Percentiles rank a stretch among this genome's conserved stretches.
phyloP scores from a whole-genome alignment of 2,113 vertebrate species.

The Stictonetta naevosa region DNA sequence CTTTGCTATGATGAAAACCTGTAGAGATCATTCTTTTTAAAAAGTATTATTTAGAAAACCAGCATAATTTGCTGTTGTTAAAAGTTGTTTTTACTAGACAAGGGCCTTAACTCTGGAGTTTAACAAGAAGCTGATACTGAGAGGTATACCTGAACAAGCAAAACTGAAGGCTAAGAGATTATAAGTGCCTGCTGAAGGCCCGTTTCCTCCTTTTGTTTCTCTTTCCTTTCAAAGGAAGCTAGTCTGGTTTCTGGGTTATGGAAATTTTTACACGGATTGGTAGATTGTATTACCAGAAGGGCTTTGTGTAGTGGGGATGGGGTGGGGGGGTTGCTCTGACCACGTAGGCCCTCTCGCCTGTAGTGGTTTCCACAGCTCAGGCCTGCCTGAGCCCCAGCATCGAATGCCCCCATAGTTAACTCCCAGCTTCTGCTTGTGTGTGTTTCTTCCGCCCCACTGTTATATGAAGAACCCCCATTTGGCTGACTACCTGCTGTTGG shows the following conservation, averaged over 20 bases:
- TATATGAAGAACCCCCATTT: not conserved
- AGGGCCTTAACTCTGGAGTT: not conserved
- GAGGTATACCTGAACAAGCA: not conserved
- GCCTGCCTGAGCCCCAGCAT: not conserved
- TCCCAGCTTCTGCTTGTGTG: rapidly evolving
- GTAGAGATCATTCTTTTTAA: not conserved
- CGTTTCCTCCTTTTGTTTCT: constrained; percentile 54
- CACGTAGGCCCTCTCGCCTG: rapidly evolving
- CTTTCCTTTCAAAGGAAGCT: constrained; percentile 40
- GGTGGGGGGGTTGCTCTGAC: not conserved
- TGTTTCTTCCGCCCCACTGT: not conserved
- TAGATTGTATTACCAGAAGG: not conserved
- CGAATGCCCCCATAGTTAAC: not conserved
- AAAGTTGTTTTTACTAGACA: not conserved
- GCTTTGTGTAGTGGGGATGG: not conserved
- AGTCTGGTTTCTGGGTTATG: not conserved
- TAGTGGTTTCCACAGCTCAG: not conserved
- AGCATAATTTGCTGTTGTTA: not conserved
- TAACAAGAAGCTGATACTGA: not conserved
- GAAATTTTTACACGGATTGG: not conserved
- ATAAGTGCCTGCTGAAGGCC: not conserved
- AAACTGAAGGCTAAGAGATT: not conserved
- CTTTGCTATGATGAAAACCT: not conserved
- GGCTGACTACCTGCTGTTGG: not conserved
- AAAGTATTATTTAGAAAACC: not conserved